Base-by-base conservation (phyloP, 2,797 vertebrate species). In the Podarcis siculus region DNA sequence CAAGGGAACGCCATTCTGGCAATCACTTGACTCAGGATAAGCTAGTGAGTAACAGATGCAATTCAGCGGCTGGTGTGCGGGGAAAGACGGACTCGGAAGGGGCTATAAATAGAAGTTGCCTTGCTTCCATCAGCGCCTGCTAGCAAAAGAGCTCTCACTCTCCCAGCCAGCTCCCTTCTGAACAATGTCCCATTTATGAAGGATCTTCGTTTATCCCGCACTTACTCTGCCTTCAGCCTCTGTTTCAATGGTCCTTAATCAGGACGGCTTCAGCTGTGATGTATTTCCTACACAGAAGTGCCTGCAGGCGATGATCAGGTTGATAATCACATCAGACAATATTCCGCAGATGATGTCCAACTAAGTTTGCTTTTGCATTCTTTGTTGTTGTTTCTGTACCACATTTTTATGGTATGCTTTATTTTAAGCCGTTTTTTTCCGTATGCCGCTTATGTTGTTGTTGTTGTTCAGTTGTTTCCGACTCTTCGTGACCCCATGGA, bases 171-270 rank as follows among this genome's bases (percentile, higher is more conserved):
- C 7, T 77, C 7, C 83, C 58, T 77, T 42, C 73, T 39, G 73
- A 85, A 77, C 73, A 77, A 85, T n/a, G 58, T n/a, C 37, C 30
- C 58, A 13, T 85, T 85, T 77, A 85, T 66, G 73, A 66, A 76
- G 30, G 69, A 39, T 39, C 39, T 27, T 66, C 30, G 66, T 77
- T 42, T 76, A 25, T 37, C 83, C 73, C 8, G 17, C 35, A n/a
- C 58, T 77, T 45, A 64, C 35, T n/a, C 35, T 13, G 30, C 30
- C 73, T 77, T 61, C 19, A 27, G 4, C 58, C 37, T 32, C 35
- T 42, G 35, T n/a, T 42, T 64, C 83, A 42, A 42, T 55, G 12
- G 19, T 49, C 67, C 67, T 83, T 81, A 81, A 81, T 81, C 55
- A 64, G 72, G 72, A 76, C 37, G 3, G 27, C 27, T 85, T 64